Evolutionary conservation across 2,113 vertebrate species (phyloP), one percentile per base, ranked within the genome.

Genomic region (Oryzias melastigma): DNA sequence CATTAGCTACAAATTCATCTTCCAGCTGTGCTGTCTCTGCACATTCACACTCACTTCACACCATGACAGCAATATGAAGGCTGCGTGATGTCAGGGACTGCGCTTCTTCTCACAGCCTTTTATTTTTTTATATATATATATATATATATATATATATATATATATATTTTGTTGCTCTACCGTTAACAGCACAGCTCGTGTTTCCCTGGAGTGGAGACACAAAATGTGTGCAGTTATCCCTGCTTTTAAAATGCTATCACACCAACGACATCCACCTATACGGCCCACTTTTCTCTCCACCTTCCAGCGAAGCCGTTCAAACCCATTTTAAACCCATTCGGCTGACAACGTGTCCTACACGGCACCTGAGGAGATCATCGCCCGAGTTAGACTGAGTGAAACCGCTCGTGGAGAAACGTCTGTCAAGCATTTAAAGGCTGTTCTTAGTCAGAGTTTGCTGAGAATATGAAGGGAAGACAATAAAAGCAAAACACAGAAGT

Each of bases 31-130:
- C 35, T 35, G 35, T 35, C 35, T 35, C 35, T 35, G 18, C 18
- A 13, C 22, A 46, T 19, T 53, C 25, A 29, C 42, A 47, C 42
- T 29, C 48, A 24, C 19, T 62, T 61, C 47, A 42, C 58, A 61
- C 58, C 58, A 13, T 10, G 41, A 45, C 22, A 7, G 17, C 49
- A 22, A 19, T 47, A 16, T 40, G 43, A n/a, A 27, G 12, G 17
- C 35, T 17, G 17, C 45, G 19, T 10, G 22, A 24, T 29, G 43
- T 25, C 12, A 15, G 22, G 29, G 54, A 22, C 47, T 47, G 18
- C 29, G 7, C 2, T 45, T 12, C 43, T 35, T 42, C 27, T 47
- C 24, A 45, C 42, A 13, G 20, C 43, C 22, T 56, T 52, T 18
- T 65, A 48, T 49, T 17, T 42, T 24, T 20, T 47, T 66, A n/a